These are phyloP conservation scores for Musca domestica DNA, from an alignment of 1,140 invertebrate species.

Conservation along the genomic window DNA sequence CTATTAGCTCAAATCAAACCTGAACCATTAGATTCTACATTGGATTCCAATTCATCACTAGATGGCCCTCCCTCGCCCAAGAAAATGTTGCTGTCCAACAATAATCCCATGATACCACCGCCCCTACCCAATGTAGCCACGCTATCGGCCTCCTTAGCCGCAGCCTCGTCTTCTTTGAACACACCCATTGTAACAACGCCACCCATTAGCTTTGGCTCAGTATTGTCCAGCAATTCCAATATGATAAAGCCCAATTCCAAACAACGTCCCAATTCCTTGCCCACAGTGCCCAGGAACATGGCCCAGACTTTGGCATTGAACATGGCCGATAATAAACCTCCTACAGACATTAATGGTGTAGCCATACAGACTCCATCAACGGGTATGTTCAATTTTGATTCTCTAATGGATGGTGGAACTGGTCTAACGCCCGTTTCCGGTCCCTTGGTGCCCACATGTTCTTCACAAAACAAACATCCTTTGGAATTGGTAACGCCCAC, in stretches of 20 bases:
- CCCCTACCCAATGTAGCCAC: slow-evolving; percentile 40
- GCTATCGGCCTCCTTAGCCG: slow-evolving; percentile 43
- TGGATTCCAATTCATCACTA: slow-evolving; percentile 40
- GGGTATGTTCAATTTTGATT: slow-evolving; percentile 87
- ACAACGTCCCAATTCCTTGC: slow-evolving; percentile 62
- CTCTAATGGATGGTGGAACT: slow-evolving; percentile 88
- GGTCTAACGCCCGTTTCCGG: slow-evolving; percentile 81
- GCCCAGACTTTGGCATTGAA: slow-evolving; percentile 30
- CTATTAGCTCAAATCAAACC: slow-evolving; percentile 44
- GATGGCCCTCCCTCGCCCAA: slow-evolving; percentile 46
- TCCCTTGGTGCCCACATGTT: slow-evolving; percentile 66
- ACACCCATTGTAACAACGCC: slow-evolving; percentile 40
- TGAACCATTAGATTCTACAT: slow-evolving; percentile 42
- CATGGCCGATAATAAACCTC: slow-evolving; percentile 40
- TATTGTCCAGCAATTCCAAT: slow-evolving; percentile 27
- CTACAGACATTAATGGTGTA: slow-evolving; percentile 68
- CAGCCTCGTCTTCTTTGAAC: slow-evolving; percentile 40
- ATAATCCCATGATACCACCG: slow-evolving; percentile 30
- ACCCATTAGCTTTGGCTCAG: slow-evolving; percentile 32
- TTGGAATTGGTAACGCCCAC: slow-evolving; percentile 68
- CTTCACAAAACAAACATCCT: slow-evolving; percentile 66
- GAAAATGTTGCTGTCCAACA: slow-evolving; percentile 29
- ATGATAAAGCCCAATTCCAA: slow-evolving; percentile 35
- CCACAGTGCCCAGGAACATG: slow-evolving; percentile 52
- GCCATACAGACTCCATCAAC: slow-evolving; percentile 84